Percentiles rank a stretch among this genome's conserved stretches.
Conservation (phyloP, 53 echinoderm and acorn worm genomes). For the Actinopyga echinites region DNA sequence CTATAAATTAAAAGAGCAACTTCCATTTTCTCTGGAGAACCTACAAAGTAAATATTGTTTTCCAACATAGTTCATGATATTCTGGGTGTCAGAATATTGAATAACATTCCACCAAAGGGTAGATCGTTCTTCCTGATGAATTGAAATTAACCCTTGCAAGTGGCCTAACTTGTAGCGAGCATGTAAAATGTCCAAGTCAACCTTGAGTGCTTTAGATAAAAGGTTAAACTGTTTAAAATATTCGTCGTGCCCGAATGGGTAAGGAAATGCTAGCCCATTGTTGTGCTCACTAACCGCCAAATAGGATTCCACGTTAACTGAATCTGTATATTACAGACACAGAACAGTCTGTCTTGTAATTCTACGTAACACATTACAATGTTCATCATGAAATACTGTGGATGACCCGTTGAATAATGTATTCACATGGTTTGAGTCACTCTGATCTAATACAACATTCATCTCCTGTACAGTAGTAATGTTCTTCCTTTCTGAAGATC, state of each 20-base stretch:
- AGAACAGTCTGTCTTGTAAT: not conserved
- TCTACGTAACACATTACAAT: not conserved
- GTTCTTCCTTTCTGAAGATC: not conserved
- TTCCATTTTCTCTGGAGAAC: no score
- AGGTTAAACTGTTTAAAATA: no score
- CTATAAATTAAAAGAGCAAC: no score
- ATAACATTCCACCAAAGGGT: no score
- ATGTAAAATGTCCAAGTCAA: not conserved
- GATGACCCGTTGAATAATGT: no score
- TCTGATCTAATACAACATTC: not conserved
- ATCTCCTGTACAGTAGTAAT: conserved; percentile 26
- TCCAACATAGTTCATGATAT: not conserved
- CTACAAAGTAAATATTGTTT: not conserved
- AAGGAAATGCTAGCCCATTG: not conserved
- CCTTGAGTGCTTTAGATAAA: not conserved
- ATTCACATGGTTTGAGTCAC: no score
- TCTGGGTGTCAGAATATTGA: not conserved
- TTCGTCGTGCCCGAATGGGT: not conserved
- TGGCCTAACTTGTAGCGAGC: not conserved
- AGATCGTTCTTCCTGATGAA: not conserved
- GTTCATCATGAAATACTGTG: conserved; percentile 1
- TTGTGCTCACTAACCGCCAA: not conserved
- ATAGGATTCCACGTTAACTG: not conserved
- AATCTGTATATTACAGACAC: not conserved
- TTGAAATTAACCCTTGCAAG: conserved; percentile 3